Evolutionary conservation across 2,888 invertebrate species (phyloP).

Genomic region (Diabrotica balteata): DNA sequence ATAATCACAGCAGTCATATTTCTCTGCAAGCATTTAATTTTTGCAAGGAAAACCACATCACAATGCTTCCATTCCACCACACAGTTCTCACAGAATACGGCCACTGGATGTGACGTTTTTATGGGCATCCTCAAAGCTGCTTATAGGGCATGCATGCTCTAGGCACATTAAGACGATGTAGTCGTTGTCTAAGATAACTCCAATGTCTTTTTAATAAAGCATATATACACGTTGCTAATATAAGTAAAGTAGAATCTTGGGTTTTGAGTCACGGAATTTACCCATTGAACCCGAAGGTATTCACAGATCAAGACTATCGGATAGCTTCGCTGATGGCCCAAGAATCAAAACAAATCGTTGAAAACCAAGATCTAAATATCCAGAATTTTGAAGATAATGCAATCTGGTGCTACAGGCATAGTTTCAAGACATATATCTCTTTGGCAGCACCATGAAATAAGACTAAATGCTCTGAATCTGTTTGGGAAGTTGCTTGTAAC

Average conservation of each 20-base stretch:
- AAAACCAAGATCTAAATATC: conserved; percentile 17
- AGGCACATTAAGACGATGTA: conserved; percentile 31
- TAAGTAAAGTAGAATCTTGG: conserved; percentile 37
- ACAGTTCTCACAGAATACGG: conserved; percentile 36
- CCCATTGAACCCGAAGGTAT: conserved; percentile 34
- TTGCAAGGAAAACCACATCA: conserved; percentile 35
- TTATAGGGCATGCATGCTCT: conserved; percentile 30
- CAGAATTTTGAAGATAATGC: conserved; percentile 37
- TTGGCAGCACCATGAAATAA: background rate
- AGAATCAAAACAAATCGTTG: too few relatives aligned
- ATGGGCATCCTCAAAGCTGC: conserved; percentile 25
- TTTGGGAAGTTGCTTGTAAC: conserved; percentile 14
- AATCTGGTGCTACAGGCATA: conserved; percentile 35
- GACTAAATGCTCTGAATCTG: conserved; percentile 27
- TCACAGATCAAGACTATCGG: too few relatives aligned
- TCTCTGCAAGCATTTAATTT: conserved; percentile 29
- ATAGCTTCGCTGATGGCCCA: too few relatives aligned
- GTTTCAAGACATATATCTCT: conserved; percentile 21
- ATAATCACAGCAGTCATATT: conserved; percentile 23
- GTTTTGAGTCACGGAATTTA: conserved; percentile 28
- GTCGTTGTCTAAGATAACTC: conserved; percentile 26
- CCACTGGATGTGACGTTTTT: conserved; percentile 35
- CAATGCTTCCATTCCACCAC: conserved; percentile 21
- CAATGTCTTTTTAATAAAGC: conserved; percentile 31
- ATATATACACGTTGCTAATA: conserved; percentile 27